Evolutionary conservation across 2,113 vertebrate species (phyloP), one percentile per base, ranked within the genome.

Genomic region (Trinectes maculatus): DNA sequence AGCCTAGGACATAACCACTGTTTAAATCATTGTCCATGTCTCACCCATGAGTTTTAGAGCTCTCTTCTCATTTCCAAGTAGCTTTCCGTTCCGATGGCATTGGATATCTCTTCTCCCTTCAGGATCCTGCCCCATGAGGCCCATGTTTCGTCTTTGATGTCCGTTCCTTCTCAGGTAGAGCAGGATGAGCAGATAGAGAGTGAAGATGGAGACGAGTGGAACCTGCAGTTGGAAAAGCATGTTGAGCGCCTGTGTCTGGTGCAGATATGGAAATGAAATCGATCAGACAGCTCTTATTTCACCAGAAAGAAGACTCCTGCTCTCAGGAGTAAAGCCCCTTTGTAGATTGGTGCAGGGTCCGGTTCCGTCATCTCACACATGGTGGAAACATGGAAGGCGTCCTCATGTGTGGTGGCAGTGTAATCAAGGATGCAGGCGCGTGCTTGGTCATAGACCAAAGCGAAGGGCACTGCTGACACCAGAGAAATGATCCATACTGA

Each of bases 351-450:
- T 4, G 80, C 91, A 43, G 91, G 93, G 36, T 92, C 90, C 18
- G 87, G 74, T 51, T 94, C 92, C 0, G 61, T 87, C 92, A 94
- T 91, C 66, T 94, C 93, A 65, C 92, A 93, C 82, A 93, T 89
- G 26, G 90, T 93, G 63, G 93, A 93, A 1, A 91, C 70, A 9
- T 89, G 86, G 33, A 93, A 89, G 13, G 87, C 82, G 0, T 91
- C 85, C 21, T 92, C 74, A 10, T 44, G 80, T 19, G 77, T 85
- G 3, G 78, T 64, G n/a, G 91, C 89, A 0, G 86, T 90, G 53
- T 92, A 92, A 77, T 94, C 91, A 47, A 93, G 74, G 64, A 94
- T 92, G 63, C 91, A 94, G 33, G 86, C 91, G 1, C 75, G 33
- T 13, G 89, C 79, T 42, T 93, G 77, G 9, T 91, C 88, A 44